Percentiles rank a stretch among this genome's conserved stretches.
phyloP scores from a whole-genome alignment of 2,888 invertebrate species.

The Drosophila lacicola region DNA sequence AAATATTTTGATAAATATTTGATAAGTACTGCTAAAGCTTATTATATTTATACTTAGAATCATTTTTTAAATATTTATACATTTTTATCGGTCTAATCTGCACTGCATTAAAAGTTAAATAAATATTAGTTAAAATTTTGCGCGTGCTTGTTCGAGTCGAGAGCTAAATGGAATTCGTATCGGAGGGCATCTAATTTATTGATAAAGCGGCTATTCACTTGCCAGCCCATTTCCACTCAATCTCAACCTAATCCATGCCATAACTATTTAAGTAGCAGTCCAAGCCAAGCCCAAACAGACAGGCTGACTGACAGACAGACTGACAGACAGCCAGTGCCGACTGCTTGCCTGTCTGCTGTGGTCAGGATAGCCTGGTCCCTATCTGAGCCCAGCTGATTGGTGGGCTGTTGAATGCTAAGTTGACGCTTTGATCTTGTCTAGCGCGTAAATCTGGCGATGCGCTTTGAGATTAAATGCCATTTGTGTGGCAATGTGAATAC shows the following conservation, averaged over 20 bases:
- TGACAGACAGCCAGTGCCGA: background rate
- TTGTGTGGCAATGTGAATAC: constrained; percentile 59
- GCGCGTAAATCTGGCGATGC: constrained; percentile 76
- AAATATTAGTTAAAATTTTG: background rate
- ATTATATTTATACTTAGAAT: too few relatives aligned
- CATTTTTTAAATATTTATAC: too few relatives aligned
- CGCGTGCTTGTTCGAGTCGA: background rate
- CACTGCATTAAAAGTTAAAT: too few relatives aligned
- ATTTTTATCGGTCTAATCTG: too few relatives aligned
- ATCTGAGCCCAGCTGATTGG: constrained; percentile 65
- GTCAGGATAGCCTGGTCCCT: constrained; percentile 14
- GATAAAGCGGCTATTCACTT: constrained; percentile 37
- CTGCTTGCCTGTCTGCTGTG: constrained; percentile 5
- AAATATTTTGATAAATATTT: too few relatives aligned
- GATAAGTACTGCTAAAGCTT: too few relatives aligned
- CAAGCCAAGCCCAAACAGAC: constrained; percentile 2
- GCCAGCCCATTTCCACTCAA: constrained; percentile 25
- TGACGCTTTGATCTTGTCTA: constrained; percentile 77
- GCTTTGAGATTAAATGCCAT: constrained; percentile 77
- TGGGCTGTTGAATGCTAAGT: constrained; percentile 76
- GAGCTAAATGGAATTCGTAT: constrained; percentile 35
- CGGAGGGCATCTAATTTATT: constrained; percentile 54
- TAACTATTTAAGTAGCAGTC: constrained; percentile 48
- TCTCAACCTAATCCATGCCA: constrained; percentile 41
- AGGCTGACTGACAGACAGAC: background rate